Conservation (phyloP, 2,888 invertebrate species). For the Drosophila tripunctata region DNA sequence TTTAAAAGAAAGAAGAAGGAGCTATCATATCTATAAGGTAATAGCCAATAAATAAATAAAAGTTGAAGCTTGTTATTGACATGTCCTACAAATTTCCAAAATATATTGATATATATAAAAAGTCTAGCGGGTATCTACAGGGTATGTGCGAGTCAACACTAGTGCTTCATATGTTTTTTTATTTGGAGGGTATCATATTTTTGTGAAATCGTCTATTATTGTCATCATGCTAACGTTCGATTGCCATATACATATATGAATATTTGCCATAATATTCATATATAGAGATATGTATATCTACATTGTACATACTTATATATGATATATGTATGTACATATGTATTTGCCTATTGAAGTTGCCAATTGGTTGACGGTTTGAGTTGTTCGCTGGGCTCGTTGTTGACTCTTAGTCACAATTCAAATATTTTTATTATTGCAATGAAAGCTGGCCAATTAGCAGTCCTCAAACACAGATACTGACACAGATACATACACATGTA, state of each 20-base stretch:
- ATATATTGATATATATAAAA: no score
- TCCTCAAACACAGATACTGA: slow-evolving; percentile 25
- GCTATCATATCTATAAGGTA: no score
- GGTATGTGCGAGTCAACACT: slow-evolving; percentile 16
- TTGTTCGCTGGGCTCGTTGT: slow-evolving; percentile 29
- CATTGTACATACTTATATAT: no score
- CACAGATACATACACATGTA: not conserved
- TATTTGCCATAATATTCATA: slow-evolving; percentile 23
- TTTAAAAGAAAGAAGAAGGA: no score
- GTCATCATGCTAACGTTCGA: slow-evolving; percentile 77
- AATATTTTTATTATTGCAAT: slow-evolving; percentile 70
- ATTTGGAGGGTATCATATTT: slow-evolving; percentile 59
- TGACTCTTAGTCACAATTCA: slow-evolving; percentile 70
- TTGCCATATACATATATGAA: slow-evolving; percentile 48
- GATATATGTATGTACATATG: not conserved
- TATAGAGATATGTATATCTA: not conserved
- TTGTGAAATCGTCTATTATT: slow-evolving; percentile 79
- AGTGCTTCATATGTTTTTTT: not conserved
- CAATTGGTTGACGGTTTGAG: slow-evolving; percentile 54
- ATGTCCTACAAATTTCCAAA: no score
- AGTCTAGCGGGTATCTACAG: not conserved
- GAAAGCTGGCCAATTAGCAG: slow-evolving; percentile 74
- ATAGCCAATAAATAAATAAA: no score
- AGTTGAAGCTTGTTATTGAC: no score
- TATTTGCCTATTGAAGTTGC: slow-evolving; percentile 63